Conservation (phyloP, 2,113 vertebrate species). For the Pluvianellus socialis region DNA sequence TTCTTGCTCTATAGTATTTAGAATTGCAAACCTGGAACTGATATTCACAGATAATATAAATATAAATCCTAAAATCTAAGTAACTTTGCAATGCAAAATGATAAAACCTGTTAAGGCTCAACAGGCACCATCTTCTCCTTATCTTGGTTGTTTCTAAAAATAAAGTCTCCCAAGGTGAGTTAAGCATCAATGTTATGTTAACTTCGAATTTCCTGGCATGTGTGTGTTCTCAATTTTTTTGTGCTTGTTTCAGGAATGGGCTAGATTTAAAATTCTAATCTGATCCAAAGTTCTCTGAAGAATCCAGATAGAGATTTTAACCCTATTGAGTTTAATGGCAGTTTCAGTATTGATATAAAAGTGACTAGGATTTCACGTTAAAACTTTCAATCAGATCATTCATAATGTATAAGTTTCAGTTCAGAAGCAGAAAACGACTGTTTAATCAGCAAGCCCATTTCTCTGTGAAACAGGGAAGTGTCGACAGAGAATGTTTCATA, state of each 20-base stretch:
- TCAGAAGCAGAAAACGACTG: slow-evolving; percentile 17
- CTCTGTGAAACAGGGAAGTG: background rate
- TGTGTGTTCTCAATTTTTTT: background rate
- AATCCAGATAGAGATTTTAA: slow-evolving; percentile 1
- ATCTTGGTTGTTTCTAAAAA: slow-evolving; percentile 33
- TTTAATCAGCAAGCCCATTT: background rate
- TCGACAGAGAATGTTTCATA: background rate
- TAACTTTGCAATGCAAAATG: slow-evolving; percentile 33
- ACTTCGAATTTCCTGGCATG: slow-evolving; percentile 3
- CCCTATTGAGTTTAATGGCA: background rate
- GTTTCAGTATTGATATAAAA: slow-evolving; percentile 3
- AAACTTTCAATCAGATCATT: slow-evolving; percentile 36
- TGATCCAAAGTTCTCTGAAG: slow-evolving; percentile 2
- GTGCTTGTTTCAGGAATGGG: background rate
- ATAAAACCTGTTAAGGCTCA: slow-evolving; percentile 15
- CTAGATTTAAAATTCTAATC: slow-evolving; percentile 25
- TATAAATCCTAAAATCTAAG: slow-evolving; percentile 32
- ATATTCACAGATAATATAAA: slow-evolving; percentile 44
- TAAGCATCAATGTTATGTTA: slow-evolving; percentile 6
- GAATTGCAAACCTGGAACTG: slow-evolving; percentile 31
- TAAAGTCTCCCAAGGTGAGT: background rate
- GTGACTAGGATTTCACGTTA: background rate
- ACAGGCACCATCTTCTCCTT: slow-evolving; percentile 3
- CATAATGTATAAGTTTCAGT: slow-evolving; percentile 18
- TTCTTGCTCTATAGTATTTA: background rate